Evolutionary conservation across 1,140 invertebrate genomes (phyloP).

Genomic region (Platyura marginata): DNA sequence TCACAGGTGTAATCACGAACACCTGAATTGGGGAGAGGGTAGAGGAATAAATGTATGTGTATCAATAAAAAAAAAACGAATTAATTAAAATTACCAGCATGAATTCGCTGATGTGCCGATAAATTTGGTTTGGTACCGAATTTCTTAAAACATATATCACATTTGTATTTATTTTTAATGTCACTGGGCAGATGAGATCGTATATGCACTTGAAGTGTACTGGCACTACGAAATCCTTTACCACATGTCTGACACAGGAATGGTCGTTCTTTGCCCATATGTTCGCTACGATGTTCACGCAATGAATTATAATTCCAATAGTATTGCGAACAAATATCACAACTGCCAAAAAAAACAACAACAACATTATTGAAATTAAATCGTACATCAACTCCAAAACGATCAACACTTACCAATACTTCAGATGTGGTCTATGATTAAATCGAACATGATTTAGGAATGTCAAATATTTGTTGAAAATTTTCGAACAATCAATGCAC

Average conservation of each 20-base stretch:
- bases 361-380: too few species aligned
- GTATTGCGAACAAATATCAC: background rate
- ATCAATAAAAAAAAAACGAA: background rate
- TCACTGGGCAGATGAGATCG: background rate
- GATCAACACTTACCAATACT: background rate
- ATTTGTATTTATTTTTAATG: background rate
- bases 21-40: too few species aligned
- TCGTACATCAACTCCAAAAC: too few species aligned
- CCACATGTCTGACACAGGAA: background rate
- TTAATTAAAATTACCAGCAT: too few species aligned
- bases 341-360: too few species aligned
- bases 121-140: background rate
- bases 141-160: background rate
- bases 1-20: constrained; percentile 21
- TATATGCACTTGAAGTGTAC: background rate
- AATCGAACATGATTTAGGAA: background rate
- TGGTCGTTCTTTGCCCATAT: background rate
- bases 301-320: background rate
- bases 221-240: background rate
- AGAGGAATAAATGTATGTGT: background rate
- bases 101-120: background rate
- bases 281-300: background rate
- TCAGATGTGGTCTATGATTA: background rate
- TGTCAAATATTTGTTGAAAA: background rate
- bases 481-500: background rate